These are phyloP conservation scores for Drepana falcataria DNA, from an alignment of 2,888 invertebrate genomes.

Conservation along the genomic window DNA sequence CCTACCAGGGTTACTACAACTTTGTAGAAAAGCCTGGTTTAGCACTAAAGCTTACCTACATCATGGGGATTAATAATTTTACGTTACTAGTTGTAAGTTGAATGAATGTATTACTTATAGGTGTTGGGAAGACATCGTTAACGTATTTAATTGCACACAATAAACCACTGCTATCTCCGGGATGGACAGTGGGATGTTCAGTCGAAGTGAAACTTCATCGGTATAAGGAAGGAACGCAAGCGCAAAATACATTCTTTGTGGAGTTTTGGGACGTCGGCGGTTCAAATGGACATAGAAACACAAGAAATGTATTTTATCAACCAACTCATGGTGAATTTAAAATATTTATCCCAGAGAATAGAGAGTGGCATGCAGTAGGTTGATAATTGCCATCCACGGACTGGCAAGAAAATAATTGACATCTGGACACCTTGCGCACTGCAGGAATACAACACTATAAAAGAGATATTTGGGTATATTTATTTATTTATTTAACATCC, in stretches of 20 bases:
- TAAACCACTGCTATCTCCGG: conserved; percentile 89
- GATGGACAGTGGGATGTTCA: conserved; percentile 98
- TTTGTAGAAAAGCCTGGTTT: too few relatives aligned
- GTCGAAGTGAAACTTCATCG: conserved; percentile 97
- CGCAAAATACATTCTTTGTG: conserved; percentile 93
- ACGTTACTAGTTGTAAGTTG: too few relatives aligned
- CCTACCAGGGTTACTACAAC: too few relatives aligned
- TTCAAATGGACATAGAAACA: conserved; percentile 93
- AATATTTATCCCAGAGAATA: background rate
- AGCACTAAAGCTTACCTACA: too few relatives aligned
- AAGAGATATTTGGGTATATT: too few relatives aligned
- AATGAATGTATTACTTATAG: conserved; percentile 62
- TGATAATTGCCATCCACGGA: too few relatives aligned
- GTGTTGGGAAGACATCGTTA: conserved; percentile 97
- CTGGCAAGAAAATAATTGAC: too few relatives aligned
- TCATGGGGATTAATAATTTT: too few relatives aligned
- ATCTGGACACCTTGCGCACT: too few relatives aligned
- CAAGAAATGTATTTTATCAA: conserved; percentile 96
- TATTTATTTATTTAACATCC: too few relatives aligned
- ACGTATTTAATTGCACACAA: conserved; percentile 94
- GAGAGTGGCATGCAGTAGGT: too few relatives aligned
- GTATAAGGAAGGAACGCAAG: conserved; percentile 95
- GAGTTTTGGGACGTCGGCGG: conserved; percentile 99
- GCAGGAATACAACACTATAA: too few relatives aligned
- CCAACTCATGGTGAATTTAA: conserved; percentile 87